Base-by-base conservation (phyloP, 2,888 invertebrate genomes). In the Apomyelois bistriatella region DNA sequence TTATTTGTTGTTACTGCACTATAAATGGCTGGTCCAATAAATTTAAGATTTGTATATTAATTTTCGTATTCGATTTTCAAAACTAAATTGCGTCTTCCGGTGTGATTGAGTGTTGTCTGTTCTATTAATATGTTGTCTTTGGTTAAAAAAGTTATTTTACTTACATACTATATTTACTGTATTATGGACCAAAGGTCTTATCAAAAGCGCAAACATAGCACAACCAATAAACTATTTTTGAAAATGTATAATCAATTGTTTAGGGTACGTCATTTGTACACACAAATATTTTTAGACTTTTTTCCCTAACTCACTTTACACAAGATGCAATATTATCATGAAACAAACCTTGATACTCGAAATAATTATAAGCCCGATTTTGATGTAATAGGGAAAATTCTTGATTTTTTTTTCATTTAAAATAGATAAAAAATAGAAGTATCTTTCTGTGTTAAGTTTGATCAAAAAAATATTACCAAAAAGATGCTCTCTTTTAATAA, bases 11-110 rank as follows among this genome's bases (percentile, higher is more conserved):
- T 60, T 68, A 65, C 61, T 59, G 54, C 60, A 58, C 57, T 53
- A 56, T 46, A 43, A n/a, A 48, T 64, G 79, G 77, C 79, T 79
- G 79, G 79, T 65, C 79, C 79, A 75, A 50, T 40, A 32, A 15
- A 32, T 38, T 52, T 13, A 37, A 16, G 13, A 28, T 10, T 32
- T 40, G 40, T 30, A 53, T 48, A 13, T 53, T 22, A 22, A 22
- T 41, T 49, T 55, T 43, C n/a, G 4, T 42, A n/a, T 22, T 43
- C 9, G 17, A n/a, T 36, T 47, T 40, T 48, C 38, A 15, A 52
- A 51, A 50, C 38, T 46, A 48, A 49, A 48, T 40, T 54, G 38
- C 52, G 48, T 52, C 42, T 52, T 52, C 52, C 52, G 36, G 43
- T 43, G 13, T 43, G 36, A 37, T 12, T 40, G 38, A 36, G 3